These are phyloP conservation scores for Corbicula japonica DNA, from an alignment of 2,888 invertebrate species.

Conservation along the genomic window DNA sequence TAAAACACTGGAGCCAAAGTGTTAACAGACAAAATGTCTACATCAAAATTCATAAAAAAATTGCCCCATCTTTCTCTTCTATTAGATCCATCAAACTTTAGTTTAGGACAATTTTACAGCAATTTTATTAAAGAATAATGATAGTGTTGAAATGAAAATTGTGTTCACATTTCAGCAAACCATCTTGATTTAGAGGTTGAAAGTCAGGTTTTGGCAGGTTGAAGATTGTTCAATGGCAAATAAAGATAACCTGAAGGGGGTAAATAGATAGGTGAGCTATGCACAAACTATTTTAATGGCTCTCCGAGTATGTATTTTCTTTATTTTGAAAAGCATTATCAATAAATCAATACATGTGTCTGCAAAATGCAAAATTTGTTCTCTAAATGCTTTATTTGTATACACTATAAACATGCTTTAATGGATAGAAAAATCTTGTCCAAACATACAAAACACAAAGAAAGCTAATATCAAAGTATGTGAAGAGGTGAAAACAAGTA, in stretches of 20 bases:
- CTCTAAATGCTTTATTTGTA: too few relatives aligned
- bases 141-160: conserved; percentile 12
- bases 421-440: too few relatives aligned
- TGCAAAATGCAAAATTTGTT: too few relatives aligned
- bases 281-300: conserved; percentile 12
- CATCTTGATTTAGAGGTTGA: neutral
- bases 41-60: too few relatives aligned
- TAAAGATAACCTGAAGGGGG: conserved; percentile 6
- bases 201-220: conserved; percentile 7
- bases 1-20: too few relatives aligned
- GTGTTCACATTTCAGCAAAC: conserved; percentile 8
- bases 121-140: conserved; percentile 12
- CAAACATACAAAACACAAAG: too few relatives aligned
- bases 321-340: conserved; percentile 12
- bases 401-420: too few relatives aligned
- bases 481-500: too few relatives aligned
- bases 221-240: conserved; percentile 7
- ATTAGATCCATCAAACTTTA: neutral
- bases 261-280: conserved; percentile 6
- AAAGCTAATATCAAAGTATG: too few relatives aligned
- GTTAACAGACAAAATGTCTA: too few relatives aligned
- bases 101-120: neutral
- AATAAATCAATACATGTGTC: too few relatives aligned
- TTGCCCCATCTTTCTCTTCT: too few relatives aligned
- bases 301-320: conserved; percentile 2